These are phyloP conservation scores for Pogonus chalceus DNA, from an alignment of 1,140 invertebrate species.

Conservation along the genomic window DNA sequence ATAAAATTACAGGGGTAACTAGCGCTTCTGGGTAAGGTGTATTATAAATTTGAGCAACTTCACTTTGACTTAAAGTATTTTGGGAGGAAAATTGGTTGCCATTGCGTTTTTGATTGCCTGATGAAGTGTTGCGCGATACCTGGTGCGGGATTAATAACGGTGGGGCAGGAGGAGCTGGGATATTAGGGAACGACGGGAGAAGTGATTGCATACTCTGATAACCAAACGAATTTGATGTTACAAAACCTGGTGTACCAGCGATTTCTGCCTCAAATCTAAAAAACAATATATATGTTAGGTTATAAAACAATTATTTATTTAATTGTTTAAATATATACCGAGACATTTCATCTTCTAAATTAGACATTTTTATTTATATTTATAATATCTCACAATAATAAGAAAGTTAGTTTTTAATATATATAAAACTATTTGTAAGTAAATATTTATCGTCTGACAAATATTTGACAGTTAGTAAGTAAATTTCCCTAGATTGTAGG, in stretches of 20 bases:
- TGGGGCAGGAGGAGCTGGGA: constrained; percentile 44
- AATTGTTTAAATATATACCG: constrained; percentile 41
- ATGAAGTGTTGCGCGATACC: constrained; percentile 38
- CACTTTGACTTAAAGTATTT: neutral
- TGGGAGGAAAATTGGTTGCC: neutral
- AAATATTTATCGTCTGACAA: too few relatives aligned
- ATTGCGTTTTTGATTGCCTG: neutral
- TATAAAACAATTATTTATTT: constrained; percentile 16
- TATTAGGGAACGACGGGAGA: constrained; percentile 35
- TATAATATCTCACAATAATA: too few relatives aligned
- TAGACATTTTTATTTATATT: constrained; percentile 33
- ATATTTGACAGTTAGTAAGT: too few relatives aligned
- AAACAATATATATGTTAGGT: constrained; percentile 14
- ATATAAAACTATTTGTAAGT: too few relatives aligned
- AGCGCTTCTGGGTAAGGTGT: constrained; percentile 31
- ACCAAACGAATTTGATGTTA: constrained; percentile 57
- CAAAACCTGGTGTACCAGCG: constrained; percentile 47
- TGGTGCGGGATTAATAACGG: constrained; percentile 48
- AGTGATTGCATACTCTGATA: constrained; percentile 51
- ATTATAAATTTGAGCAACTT: constrained; percentile 14
- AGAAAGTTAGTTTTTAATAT: too few relatives aligned
- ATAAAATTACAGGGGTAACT: constrained; percentile 47
- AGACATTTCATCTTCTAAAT: constrained; percentile 72
- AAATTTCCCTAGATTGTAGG: too few relatives aligned
- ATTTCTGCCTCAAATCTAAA: constrained; percentile 79